These are phyloP conservation scores for Mizuhopecten yessoensis DNA, from an alignment of 1,140 invertebrate genomes.

Conservation along the genomic window DNA sequence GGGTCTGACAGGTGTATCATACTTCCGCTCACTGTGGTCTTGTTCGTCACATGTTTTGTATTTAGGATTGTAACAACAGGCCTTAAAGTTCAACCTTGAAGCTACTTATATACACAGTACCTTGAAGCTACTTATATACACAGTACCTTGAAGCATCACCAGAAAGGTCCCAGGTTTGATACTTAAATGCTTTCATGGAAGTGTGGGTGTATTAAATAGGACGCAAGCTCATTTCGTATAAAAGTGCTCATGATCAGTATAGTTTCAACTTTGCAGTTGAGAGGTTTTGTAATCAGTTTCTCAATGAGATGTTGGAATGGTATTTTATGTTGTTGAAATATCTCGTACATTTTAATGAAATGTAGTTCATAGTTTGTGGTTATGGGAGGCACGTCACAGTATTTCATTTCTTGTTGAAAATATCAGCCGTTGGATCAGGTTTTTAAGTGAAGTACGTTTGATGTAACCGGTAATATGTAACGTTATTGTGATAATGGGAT, in stretches of 20 bases:
- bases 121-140: no score
- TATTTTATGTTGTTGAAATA: conserved; percentile 17
- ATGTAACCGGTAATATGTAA: not conserved
- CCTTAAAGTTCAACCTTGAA: no score
- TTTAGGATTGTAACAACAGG: no score
- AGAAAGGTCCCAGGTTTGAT: no score
- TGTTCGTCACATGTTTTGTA: no score
- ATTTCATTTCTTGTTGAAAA: not conserved
- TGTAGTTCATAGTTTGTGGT: not conserved
- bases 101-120: no score
- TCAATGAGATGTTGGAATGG: not conserved
- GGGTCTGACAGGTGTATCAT: no score
- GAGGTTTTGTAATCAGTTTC: not conserved
- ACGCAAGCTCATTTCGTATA: not conserved
- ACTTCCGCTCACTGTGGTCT: no score
- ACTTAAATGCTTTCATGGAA: no score
- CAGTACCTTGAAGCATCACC: no score
- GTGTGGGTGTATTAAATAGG: not conserved
- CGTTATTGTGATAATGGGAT: no score
- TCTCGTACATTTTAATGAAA: not conserved
- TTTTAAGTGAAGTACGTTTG: not conserved
- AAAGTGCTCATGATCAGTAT: not conserved
- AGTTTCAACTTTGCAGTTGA: not conserved
- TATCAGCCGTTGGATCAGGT: not conserved
- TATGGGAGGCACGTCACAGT: not conserved